A percentile compares a stretch with the other conserved stretches of the same genome.
Evolutionary conservation across 1,140 invertebrate species (phyloP).

Genomic region (Lordiphosa collinella): DNA sequence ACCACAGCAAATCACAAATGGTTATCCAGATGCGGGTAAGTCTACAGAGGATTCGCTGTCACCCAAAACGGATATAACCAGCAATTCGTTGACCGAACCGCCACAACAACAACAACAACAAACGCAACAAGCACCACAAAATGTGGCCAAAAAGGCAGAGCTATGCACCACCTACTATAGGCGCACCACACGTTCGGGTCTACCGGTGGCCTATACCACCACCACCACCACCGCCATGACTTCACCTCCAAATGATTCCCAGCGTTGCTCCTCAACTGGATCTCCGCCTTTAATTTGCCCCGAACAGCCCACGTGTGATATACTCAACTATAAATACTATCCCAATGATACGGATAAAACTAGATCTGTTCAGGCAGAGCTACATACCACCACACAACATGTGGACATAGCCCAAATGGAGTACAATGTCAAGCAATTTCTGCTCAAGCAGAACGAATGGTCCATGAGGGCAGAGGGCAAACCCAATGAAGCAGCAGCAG

Average conservation of each 20-base stretch:
- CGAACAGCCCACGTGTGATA: slow-evolving; percentile 79
- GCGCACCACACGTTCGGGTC: slow-evolving; percentile 66
- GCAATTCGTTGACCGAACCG: slow-evolving; percentile 49
- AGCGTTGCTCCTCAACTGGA: slow-evolving; percentile 35
- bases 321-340: slow-evolving; percentile 78
- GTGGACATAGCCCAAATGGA: slow-evolving; percentile 83
- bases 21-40: slow-evolving; percentile 56
- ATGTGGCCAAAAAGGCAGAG: slow-evolving; percentile 40
- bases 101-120: not conserved
- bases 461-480: slow-evolving; percentile 65
- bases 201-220: slow-evolving; percentile 70
- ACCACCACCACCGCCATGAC: slow-evolving; percentile 7
- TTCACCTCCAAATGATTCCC: slow-evolving; percentile 14
- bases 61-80: slow-evolving; percentile 66
- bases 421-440: slow-evolving; percentile 83
- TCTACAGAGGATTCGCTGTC: slow-evolving; percentile 68
- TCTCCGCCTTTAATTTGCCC: slow-evolving; percentile 56
- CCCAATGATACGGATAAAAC: slow-evolving; percentile 75
- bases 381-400: slow-evolving; percentile 70
- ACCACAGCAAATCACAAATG: slow-evolving; percentile 67
- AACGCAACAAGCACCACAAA: not conserved
- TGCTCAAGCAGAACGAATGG: slow-evolving; percentile 83
- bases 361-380: slow-evolving; percentile 66
- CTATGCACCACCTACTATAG: slow-evolving; percentile 67
- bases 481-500: not conserved